Evolutionary conservation across 2,888 invertebrate species (phyloP).

Genomic region (Tridacna crocea): DNA sequence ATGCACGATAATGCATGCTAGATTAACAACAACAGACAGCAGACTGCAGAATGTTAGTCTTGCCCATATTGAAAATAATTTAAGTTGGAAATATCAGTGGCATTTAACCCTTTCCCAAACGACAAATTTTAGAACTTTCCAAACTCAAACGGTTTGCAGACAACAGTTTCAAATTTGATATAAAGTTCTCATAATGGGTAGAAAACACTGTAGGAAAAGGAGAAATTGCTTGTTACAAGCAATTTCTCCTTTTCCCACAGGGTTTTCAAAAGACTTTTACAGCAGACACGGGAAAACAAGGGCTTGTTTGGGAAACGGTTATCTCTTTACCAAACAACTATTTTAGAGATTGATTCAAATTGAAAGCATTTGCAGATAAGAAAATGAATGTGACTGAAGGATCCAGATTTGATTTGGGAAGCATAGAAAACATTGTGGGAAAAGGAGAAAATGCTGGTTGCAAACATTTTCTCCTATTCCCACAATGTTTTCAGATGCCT

Average conservation of each 20-base stretch:
- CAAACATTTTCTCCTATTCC: too few relatives aligned
- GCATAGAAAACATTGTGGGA: neutral
- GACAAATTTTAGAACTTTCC: neutral
- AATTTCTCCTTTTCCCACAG: slow-evolving; percentile 2
- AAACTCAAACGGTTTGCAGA: neutral
- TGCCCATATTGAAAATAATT: neutral
- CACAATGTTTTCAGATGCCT: too few relatives aligned
- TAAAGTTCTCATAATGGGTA: neutral
- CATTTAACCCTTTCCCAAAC: neutral
- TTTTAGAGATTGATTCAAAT: neutral
- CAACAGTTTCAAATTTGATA: neutral
- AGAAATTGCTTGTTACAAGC: neutral
- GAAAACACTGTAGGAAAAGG: neutral
- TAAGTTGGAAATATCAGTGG: too few relatives aligned
- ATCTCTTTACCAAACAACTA: neutral
- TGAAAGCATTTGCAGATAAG: neutral
- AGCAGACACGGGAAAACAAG: neutral
- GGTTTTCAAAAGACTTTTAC: neutral
- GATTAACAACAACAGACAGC: too few relatives aligned
- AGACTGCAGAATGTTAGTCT: too few relatives aligned
- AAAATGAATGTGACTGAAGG: neutral
- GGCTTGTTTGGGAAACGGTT: neutral
- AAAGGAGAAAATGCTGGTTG: too few relatives aligned
- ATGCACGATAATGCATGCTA: too few relatives aligned
- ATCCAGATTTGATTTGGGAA: neutral